Evolutionary conservation across 2,113 vertebrate genomes (phyloP).

Genomic region (Channa maculata): DNA sequence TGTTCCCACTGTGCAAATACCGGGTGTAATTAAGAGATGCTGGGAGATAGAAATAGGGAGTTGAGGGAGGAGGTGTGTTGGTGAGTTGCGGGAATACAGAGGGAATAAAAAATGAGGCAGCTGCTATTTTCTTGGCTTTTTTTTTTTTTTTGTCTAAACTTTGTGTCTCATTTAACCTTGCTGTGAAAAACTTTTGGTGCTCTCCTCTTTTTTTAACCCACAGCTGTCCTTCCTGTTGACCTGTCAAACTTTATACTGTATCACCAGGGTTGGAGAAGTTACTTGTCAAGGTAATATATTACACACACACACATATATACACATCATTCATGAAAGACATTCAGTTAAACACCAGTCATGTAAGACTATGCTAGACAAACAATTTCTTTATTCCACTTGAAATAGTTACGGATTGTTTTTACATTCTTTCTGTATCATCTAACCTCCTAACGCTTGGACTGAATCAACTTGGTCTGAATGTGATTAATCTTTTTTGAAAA

Average conservation of each 20-base stretch:
- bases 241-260: background rate
- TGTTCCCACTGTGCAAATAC: conserved; percentile 63
- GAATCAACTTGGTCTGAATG: no score
- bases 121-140: conserved; percentile 2
- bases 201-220: background rate
- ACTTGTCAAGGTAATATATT: no score
- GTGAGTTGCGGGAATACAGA: conserved; percentile 17
- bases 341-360: no score
- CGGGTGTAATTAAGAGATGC: conserved; percentile 70
- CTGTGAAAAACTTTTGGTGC: background rate
- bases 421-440: no score
- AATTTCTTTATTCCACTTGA: no score
- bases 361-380: no score
- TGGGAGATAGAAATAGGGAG: conserved; percentile 36
- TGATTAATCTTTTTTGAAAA: no score
- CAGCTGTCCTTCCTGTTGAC: background rate
- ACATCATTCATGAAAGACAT: no score
- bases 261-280: no score
- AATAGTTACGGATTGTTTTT: no score
- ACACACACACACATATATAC: no score
- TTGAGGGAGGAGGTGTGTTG: conserved; percentile 41
- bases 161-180: conserved; percentile 1
- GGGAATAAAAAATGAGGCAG: conserved; percentile 59
- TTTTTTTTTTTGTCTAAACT: conserved; percentile 22
- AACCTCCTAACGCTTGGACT: no score